Percentiles rank a stretch among this genome's conserved stretches.
Conservation (phyloP, 2,113 vertebrate genomes). For the Oryzias melastigma region DNA sequence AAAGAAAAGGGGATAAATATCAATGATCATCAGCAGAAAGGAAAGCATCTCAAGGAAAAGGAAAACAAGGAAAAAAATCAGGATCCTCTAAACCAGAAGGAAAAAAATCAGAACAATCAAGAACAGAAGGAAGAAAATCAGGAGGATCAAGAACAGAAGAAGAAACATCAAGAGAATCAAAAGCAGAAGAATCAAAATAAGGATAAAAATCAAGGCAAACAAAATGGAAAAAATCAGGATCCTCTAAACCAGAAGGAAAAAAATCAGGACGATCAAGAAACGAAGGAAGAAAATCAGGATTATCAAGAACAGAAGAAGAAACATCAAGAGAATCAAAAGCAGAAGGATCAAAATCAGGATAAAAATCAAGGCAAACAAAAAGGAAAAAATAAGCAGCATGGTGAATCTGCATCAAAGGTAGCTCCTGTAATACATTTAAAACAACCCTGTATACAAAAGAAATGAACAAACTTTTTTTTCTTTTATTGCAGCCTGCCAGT, state of each 20-base stretch:
- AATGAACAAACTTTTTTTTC: not conserved
- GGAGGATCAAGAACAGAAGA: not conserved
- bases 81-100: not conserved
- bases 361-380: not conserved
- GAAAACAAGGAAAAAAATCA: not conserved
- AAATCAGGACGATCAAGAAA: not conserved
- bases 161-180: not conserved
- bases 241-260: not conserved
- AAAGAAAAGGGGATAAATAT: conserved; percentile 4
- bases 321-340: not conserved
- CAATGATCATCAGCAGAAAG: not conserved
- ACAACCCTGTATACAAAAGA: not conserved
- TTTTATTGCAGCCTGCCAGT: conserved; percentile 23
- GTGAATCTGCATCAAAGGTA: conserved; percentile 33
- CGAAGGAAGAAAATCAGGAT: not conserved
- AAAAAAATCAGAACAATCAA: not conserved
- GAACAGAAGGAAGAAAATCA: not conserved
- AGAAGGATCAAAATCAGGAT: not conserved
- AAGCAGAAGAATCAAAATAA: not conserved
- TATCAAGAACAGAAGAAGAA: not conserved
- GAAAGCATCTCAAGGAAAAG: not conserved
- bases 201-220: not conserved
- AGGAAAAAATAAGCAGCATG: not conserved
- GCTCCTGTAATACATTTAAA: not conserved
- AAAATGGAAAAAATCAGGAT: not conserved